phyloP scores from a whole-genome alignment of 2,797 vertebrate genomes.

The Naso thynnoides region DNA sequence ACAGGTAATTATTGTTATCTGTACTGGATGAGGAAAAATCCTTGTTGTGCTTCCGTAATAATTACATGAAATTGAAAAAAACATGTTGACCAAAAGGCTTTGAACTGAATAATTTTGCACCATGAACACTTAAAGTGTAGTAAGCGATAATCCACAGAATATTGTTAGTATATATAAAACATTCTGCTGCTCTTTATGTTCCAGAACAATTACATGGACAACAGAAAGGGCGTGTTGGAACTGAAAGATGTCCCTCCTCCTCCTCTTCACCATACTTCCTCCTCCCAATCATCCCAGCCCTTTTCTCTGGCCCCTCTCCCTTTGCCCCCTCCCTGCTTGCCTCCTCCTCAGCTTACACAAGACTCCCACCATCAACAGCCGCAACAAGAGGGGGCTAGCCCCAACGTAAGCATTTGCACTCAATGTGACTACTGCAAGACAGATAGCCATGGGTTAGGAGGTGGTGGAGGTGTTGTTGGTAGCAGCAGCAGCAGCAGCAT shows the following conservation, averaged over 20 bases:
- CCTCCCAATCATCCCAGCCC: conserved; percentile 83
- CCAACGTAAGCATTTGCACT: conserved; percentile 96
- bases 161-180: background rate
- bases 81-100: no score
- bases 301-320: conserved; percentile 86
- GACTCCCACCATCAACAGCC: conserved; percentile 83
- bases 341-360: conserved; percentile 61
- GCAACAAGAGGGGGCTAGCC: conserved; percentile 83
- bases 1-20: no score
- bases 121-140: background rate
- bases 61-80: no score
- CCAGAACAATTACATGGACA: conserved; percentile 95
- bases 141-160: background rate
- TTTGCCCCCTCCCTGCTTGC: conserved; percentile 75
- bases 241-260: conserved; percentile 92
- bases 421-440: conserved; percentile 82
- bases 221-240: conserved; percentile 88
- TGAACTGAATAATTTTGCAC: background rate
- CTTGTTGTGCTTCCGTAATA: no score
- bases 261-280: conserved; percentile 84
- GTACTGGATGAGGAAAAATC: no score
- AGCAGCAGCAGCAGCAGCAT: conserved; percentile 56
- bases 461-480: conserved; percentile 75
- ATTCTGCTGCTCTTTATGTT: conserved; percentile 31
- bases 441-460: conserved; percentile 74